These are phyloP conservation scores for Ornithorhynchus anatinus DNA, from an alignment of 2,113 vertebrate genomes.

Conservation along the genomic window DNA sequence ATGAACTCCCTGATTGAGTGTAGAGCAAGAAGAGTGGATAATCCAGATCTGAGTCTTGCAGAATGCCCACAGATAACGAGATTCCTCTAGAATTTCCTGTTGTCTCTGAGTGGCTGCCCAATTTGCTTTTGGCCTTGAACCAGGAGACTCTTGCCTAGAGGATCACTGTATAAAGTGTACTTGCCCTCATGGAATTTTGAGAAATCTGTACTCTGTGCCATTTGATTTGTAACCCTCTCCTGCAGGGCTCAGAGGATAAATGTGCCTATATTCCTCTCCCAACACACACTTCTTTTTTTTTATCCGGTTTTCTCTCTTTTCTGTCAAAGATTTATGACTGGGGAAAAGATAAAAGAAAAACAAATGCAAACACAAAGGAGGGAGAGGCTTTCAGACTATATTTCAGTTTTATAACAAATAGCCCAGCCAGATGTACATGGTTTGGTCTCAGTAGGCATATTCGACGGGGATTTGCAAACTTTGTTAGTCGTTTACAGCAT, in stretches of 20 bases:
- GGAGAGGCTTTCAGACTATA: slow-evolving; percentile 16
- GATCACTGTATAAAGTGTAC: neutral
- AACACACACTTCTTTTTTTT: neutral
- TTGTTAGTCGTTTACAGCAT: neutral
- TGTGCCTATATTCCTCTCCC: neutral
- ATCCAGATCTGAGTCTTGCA: too few relatives aligned
- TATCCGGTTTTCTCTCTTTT: neutral
- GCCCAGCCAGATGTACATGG: neutral
- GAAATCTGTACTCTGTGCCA: neutral
- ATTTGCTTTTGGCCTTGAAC: neutral
- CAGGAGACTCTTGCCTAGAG: neutral
- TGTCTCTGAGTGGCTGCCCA: neutral
- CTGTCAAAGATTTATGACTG: slow-evolving; percentile 27
- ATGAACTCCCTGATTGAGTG: too few relatives aligned
- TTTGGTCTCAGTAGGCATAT: slow-evolving; percentile 10
- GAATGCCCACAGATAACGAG: neutral
- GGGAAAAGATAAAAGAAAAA: slow-evolving; percentile 42
- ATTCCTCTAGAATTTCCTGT: neutral
- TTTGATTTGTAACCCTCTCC: slow-evolving; percentile 7
- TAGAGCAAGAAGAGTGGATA: too few relatives aligned
- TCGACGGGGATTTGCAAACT: slow-evolving; percentile 15
- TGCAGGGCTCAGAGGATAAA: neutral
- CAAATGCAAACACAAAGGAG: slow-evolving; percentile 27
- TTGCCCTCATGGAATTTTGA: neutral
- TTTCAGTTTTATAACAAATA: slow-evolving; percentile 33